Conservation (phyloP, 2,797 vertebrate species). For the Champsocephalus gunnari region DNA sequence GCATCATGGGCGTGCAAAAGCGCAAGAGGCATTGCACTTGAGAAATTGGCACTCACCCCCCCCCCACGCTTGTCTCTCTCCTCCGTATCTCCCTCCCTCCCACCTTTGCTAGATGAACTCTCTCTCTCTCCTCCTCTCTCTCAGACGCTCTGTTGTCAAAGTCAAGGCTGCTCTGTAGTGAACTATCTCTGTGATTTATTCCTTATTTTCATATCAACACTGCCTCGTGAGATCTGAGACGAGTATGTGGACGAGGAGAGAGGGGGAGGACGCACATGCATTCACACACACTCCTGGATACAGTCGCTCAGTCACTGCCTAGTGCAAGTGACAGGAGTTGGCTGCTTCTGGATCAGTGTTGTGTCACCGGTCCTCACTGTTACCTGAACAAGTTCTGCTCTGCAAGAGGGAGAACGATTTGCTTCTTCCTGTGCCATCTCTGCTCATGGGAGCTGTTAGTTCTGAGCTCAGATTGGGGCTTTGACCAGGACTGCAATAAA, state of each 20-base stretch:
- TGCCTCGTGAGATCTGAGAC: conserved; percentile 63
- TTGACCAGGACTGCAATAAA: conserved; percentile 60
- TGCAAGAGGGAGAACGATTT: conserved; percentile 31
- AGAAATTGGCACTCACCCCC: conserved; percentile 67
- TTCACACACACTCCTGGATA: conserved; percentile 46
- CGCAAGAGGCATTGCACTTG: conserved; percentile 63
- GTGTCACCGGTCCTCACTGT: conserved; percentile 48
- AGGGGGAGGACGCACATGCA: conserved; percentile 34
- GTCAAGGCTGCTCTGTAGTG: conserved; percentile 82
- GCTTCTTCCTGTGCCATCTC: conserved; percentile 34
- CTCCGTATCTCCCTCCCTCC: conserved; percentile 44
- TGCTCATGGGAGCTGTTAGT: conserved; percentile 42
- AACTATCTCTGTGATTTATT: conserved; percentile 81
- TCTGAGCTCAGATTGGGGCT: conserved; percentile 44
- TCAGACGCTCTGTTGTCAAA: conserved; percentile 78
- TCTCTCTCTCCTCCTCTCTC: conserved; percentile 29
- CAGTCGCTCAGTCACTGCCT: conserved; percentile 51
- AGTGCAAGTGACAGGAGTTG: conserved; percentile 54
- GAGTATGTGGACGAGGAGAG: conserved; percentile 49
- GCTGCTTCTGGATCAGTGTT: conserved; percentile 60
- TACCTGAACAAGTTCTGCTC: conserved; percentile 52
- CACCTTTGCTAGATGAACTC: conserved; percentile 39
- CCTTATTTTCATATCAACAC: conserved; percentile 77
- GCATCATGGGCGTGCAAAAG: conserved; percentile 55
- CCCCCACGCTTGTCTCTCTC: conserved; percentile 57